Percentiles rank a stretch among this genome's conserved stretches.
phyloP scores from a whole-genome alignment of 2,113 vertebrate genomes.

The Pimephales promelas region DNA sequence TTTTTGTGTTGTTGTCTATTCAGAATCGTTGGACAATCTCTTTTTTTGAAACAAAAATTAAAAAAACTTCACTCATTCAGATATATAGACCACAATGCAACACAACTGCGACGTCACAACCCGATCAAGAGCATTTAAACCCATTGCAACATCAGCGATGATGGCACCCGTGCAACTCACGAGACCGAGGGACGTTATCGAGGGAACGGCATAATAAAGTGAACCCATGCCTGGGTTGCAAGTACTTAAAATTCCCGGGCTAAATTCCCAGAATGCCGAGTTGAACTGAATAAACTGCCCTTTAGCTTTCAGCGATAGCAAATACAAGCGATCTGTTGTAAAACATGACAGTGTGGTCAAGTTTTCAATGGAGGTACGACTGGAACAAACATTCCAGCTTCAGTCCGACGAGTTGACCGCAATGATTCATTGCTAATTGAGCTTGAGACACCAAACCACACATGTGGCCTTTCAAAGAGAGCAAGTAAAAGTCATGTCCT shows the following conservation, averaged over 20 bases:
- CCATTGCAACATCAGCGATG: no score
- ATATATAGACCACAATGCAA: no score
- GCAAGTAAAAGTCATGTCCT: slow-evolving; percentile 42
- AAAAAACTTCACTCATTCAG: no score
- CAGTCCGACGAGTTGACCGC: slow-evolving; percentile 5
- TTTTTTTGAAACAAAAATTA: no score
- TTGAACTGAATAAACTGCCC: neutral
- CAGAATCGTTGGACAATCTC: no score
- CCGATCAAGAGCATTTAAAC: no score
- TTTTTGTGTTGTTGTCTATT: no score
- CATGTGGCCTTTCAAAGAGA: slow-evolving; percentile 56
- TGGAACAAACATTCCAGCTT: slow-evolving; percentile 6
- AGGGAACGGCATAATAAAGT: no score
- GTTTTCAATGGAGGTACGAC: slow-evolving; percentile 9
- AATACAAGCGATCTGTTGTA: neutral
- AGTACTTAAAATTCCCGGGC: neutral
- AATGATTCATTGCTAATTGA: slow-evolving; percentile 69
- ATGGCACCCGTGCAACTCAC: no score
- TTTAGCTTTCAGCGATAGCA: neutral
- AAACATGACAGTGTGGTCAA: slow-evolving; percentile 9
- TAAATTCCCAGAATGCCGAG: slow-evolving; percentile 9
- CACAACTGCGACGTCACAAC: no score
- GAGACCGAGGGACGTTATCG: no score
- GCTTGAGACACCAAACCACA: slow-evolving; percentile 73
- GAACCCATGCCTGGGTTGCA: neutral